These are phyloP conservation scores for Nebria brevicollis DNA, from an alignment of 2,888 invertebrate genomes.

Conservation along the genomic window DNA sequence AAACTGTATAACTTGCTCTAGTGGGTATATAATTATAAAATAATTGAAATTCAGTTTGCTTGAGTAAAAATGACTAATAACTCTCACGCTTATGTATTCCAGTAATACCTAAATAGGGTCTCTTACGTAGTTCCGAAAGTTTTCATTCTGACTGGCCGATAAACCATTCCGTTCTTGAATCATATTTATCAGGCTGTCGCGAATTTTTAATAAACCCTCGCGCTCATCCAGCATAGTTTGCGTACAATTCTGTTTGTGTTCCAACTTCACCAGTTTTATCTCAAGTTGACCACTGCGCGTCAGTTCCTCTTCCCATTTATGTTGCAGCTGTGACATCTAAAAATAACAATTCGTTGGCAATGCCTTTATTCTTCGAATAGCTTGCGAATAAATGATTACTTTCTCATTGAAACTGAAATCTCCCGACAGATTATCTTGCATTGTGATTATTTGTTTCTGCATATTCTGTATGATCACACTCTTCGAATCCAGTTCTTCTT, in stretches of 20 bases:
- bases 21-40: too few species aligned
- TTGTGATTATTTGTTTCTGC: conserved; percentile 3
- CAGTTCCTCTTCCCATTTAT: conserved; percentile 24
- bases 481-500: not conserved
- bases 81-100: conserved; percentile 16
- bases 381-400: not conserved
- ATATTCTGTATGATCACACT: not conserved
- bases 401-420: too few species aligned
- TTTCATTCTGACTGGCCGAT: conserved; percentile 23
- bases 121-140: conserved; percentile 32
- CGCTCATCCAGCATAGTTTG: conserved; percentile 25
- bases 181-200: conserved; percentile 25
- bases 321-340: conserved; percentile 18
- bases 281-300: conserved; percentile 20
- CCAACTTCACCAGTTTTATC: not conserved
- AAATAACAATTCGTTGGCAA: not conserved
- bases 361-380: not conserved
- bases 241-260: not conserved
- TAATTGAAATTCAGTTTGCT: too few species aligned
- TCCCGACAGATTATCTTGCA: not conserved
- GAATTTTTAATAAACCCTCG: conserved; percentile 33
- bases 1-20: not conserved
- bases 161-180: conserved; percentile 20
- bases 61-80: not conserved
- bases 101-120: conserved; percentile 7